Evolutionary conservation across 2,888 invertebrate genomes (phyloP), one percentile per base, ranked within the genome.

Genomic region (Agrotis clavis): DNA sequence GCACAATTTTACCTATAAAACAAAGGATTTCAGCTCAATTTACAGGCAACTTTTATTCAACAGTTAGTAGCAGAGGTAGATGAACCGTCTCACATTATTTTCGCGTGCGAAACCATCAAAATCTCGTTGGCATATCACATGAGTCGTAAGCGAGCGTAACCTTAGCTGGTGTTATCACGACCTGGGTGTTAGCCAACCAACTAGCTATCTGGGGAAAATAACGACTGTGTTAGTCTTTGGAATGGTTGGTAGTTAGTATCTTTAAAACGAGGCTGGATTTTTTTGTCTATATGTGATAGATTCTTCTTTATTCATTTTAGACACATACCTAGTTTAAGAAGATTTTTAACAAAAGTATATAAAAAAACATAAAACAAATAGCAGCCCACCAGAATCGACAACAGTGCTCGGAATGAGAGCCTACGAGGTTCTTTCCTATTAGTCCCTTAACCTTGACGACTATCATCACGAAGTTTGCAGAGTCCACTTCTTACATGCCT

Each of bases 171-270:
- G 71, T 88, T 88, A 90, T 90, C 91, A 82, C 41, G 54, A 71
- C 51, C 88, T 91, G 92, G 92, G 88, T 80, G 86, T 71, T 61
- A 84, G 90, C 90, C 89, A 90, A 89, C 60, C 69, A 67, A 64
- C 68, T 51, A 53, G 60, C 51, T 70, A 66, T 71, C 73, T 59
- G 18, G 19, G 11, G 56, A 45, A 30, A 59, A 25, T 72, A 72
- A 74, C 57, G 59, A 68, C 60, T 61, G 4, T 47, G 60, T 65
- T 68, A 19, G 21, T 61, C 7, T 25, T 69, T 21, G 50, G 19
- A 35, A 48, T 63, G 57, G 35, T 41, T 63, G 9, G 19, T 59
- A 16, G 53, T 19, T 35, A 25, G 21, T 19, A 30, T 13, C 47
- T 21, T 51, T 1, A 9, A 16, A 54, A 56, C 56, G 25, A 53